phyloP scores from a whole-genome alignment of 2,113 vertebrate genomes.

The Hippopotamus amphibius region DNA sequence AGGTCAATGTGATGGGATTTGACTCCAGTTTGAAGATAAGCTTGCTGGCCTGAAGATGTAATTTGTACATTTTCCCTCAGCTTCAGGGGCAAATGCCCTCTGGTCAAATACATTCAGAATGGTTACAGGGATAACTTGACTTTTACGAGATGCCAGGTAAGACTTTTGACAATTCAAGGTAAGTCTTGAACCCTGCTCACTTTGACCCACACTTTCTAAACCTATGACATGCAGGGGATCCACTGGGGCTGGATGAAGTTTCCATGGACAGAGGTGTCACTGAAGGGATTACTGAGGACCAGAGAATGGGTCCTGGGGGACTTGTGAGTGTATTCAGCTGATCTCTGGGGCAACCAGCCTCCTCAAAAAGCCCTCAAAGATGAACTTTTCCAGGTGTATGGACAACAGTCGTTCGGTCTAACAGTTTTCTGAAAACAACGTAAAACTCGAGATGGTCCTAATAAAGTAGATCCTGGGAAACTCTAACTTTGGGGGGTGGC shows the following conservation, averaged over 20 bases:
- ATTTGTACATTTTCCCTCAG: constrained; percentile 95
- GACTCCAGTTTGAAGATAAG: constrained; percentile 94
- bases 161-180: constrained; percentile 95
- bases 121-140: constrained; percentile 91
- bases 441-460: constrained; percentile 95
- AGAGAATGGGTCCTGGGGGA: constrained; percentile 93
- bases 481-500: background rate
- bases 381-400: constrained; percentile 95
- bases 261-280: constrained; percentile 91
- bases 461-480: constrained; percentile 81
- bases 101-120: constrained; percentile 96
- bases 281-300: constrained; percentile 93
- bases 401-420: constrained; percentile 86
- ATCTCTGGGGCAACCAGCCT: constrained; percentile 94
- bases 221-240: background rate
- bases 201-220: constrained; percentile 91
- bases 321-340: constrained; percentile 93
- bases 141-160: constrained; percentile 93
- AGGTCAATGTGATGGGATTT: constrained; percentile 93
- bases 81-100: constrained; percentile 92
- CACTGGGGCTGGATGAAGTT: background rate
- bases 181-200: constrained; percentile 92
- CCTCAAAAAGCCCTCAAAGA: constrained; percentile 94
- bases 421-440: constrained; percentile 94
- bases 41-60: constrained; percentile 93